Conservation (phyloP, 2,888 invertebrate species). For the Minunthozetes semirufus region DNA sequence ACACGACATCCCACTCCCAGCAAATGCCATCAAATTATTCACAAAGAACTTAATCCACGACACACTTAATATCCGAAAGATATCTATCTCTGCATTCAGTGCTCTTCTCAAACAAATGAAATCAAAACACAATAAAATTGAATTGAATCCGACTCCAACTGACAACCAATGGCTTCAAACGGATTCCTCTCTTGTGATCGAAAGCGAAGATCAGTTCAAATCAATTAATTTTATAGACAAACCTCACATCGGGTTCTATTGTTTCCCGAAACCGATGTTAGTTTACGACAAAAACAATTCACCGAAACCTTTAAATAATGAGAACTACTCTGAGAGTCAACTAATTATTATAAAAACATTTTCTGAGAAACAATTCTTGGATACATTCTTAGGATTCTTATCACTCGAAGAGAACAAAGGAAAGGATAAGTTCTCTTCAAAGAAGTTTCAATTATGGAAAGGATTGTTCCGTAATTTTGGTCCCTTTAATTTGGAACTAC, state of each 20-base stretch:
- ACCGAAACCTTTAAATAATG: conserved; percentile 53
- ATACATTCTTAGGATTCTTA: conserved; percentile 63
- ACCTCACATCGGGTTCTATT: conserved; percentile 56
- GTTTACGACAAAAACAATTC: conserved; percentile 53
- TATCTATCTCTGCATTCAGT: conserved; percentile 58
- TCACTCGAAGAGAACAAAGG: conserved; percentile 80
- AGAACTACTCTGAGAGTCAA: conserved; percentile 60
- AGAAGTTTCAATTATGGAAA: conserved; percentile 65
- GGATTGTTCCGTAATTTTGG: conserved; percentile 72
- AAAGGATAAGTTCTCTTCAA: conserved; percentile 67
- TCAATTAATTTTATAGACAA: conserved; percentile 63
- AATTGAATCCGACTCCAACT: conserved; percentile 53
- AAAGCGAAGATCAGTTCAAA: conserved; percentile 66
- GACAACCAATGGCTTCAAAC: conserved; percentile 61
- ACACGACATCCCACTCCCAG: conserved; percentile 60
- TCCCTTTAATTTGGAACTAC: conserved; percentile 58
- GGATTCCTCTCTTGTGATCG: conserved; percentile 56
- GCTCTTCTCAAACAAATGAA: conserved; percentile 67
- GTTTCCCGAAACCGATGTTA: conserved; percentile 53
- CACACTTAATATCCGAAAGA: conserved; percentile 68
- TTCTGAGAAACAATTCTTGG: conserved; percentile 59
- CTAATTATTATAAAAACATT: conserved; percentile 62
- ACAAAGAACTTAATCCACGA: conserved; percentile 64
- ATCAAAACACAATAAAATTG: conserved; percentile 57
- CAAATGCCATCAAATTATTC: conserved; percentile 59